These are phyloP conservation scores for Trachelipus rathkii DNA, from an alignment of 1,140 invertebrate species.

Conservation along the genomic window DNA sequence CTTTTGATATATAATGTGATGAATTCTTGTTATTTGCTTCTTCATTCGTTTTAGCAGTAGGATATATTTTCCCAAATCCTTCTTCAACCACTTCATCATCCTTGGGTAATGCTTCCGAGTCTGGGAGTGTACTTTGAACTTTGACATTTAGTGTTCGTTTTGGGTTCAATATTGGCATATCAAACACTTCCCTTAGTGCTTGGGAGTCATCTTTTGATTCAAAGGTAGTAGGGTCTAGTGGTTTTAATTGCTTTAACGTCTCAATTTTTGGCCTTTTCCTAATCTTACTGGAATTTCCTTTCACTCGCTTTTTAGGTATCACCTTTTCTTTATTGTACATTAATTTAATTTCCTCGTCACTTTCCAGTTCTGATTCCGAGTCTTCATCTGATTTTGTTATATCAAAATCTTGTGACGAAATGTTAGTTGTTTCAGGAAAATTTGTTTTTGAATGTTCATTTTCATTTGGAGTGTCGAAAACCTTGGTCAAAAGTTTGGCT, in stretches of 20 bases:
- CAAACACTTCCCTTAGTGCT: constrained; percentile 30
- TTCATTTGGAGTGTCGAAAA: constrained; percentile 27
- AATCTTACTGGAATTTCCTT: constrained; percentile 55
- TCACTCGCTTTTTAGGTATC: constrained; percentile 58
- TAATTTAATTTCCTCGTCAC: constrained; percentile 58
- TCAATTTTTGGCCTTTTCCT: constrained; percentile 63
- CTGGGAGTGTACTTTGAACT: constrained; percentile 36
- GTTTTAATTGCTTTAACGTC: constrained; percentile 54
- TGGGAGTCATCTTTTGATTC: constrained; percentile 45
- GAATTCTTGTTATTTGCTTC: constrained; percentile 8
- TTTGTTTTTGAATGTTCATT: too few species aligned
- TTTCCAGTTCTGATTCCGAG: constrained; percentile 75
- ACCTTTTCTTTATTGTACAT: constrained; percentile 48
- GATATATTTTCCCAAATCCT: constrained; percentile 33
- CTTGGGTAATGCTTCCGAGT: constrained; percentile 47
- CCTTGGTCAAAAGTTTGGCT: constrained; percentile 34
- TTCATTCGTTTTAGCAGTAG: constrained; percentile 36
- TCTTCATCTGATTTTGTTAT: not conserved
- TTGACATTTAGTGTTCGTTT: constrained; percentile 50
- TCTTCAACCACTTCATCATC: constrained; percentile 12
- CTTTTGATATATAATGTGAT: constrained; percentile 58
- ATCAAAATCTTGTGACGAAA: too few species aligned
- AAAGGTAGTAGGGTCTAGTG: constrained; percentile 48
- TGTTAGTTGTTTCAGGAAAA: too few species aligned
- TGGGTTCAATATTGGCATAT: constrained; percentile 46